Conservation (phyloP, 2,113 vertebrate species). For the Amphiprion ocellaris region DNA sequence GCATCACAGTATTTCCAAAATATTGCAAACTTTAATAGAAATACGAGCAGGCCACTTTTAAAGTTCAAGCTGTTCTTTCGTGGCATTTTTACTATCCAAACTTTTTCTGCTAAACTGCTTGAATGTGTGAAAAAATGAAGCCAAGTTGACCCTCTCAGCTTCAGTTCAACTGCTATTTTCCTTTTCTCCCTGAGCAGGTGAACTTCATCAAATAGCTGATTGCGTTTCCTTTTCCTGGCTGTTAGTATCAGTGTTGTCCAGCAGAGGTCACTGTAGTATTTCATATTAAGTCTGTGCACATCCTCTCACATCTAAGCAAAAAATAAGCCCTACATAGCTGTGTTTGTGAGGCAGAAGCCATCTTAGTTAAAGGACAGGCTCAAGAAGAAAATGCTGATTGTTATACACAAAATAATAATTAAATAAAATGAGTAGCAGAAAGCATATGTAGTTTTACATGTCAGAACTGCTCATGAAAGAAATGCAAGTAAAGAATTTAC, state of each 20-base stretch:
- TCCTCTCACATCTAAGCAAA: too few relatives aligned
- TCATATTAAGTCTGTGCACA: too few relatives aligned
- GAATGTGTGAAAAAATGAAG: not conserved
- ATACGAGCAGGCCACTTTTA: slow-evolving; percentile 1
- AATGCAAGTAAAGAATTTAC: too few relatives aligned
- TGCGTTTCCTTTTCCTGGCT: slow-evolving; percentile 22
- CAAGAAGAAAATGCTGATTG: too few relatives aligned
- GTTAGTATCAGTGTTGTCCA: not conserved
- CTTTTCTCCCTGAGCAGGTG: slow-evolving; percentile 58
- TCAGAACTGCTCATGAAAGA: too few relatives aligned
- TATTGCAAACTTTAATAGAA: slow-evolving; percentile 44
- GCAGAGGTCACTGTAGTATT: slow-evolving; percentile 25
- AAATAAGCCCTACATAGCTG: too few relatives aligned
- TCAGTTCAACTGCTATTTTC: slow-evolving; percentile 18
- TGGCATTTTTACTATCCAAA: slow-evolving; percentile 47
- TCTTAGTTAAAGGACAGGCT: too few relatives aligned
- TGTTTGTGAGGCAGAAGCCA: too few relatives aligned
- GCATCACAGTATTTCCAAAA: slow-evolving; percentile 21
- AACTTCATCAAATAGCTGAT: slow-evolving; percentile 59
- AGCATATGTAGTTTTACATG: too few relatives aligned
- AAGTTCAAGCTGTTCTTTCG: not conserved
- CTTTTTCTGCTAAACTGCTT: slow-evolving; percentile 18
- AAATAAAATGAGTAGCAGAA: too few relatives aligned
- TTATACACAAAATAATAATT: too few relatives aligned
- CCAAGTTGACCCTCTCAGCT: not conserved